Base-by-base conservation (phyloP, 2,888 invertebrate genomes). In the Arrhopalites spinosus region DNA sequence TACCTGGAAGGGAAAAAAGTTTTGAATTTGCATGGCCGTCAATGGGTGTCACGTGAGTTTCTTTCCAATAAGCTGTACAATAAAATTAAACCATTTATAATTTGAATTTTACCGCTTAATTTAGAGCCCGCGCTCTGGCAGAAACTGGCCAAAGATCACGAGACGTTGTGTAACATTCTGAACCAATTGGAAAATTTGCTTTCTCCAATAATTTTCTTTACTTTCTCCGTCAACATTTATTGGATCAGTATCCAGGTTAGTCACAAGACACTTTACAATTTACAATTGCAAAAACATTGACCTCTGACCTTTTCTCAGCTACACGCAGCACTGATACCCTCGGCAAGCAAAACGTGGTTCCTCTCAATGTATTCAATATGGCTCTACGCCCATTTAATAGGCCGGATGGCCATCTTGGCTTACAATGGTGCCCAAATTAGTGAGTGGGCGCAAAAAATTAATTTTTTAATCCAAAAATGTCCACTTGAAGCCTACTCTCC, bases 401-500 rank as follows among this genome's bases (percentile, higher is more conserved):
- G 11, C 20, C 30, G 67, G 25, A 36, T 67, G 2, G 27, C 17
- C 13, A 5, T 67, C n/a, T 13, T 67, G 7, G 29, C 67, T 15
- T 27, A 30, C n/a, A 36, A 29, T 43, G 67, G 36, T 2, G 17
- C 36, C 2, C 2, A 36, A 15, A n/a, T 67, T 17, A 29, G 30
- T 67, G 67, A 67, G 27, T 67, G 67, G 67, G 67, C 67, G 13
- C 67, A 67, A 5, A 13, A 43, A 43, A 67, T 67, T n/a, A 11
- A 13, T 3, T 8, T n/a, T 27, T n/a, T 67, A 2, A 3, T 15
- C 30, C 20, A 43, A 67, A 67, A 67, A n/a, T 67, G 67, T 43
- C 67, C 67, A 2, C 27, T 36, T 36, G 36, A 29, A n/a, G n/a
- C 43, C n/a, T 67, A 67, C 43, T 36, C 36, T 2, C 17, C 36